phyloP scores from a whole-genome alignment of 2,797 vertebrate genomes.

The Serranus cabrilla region DNA sequence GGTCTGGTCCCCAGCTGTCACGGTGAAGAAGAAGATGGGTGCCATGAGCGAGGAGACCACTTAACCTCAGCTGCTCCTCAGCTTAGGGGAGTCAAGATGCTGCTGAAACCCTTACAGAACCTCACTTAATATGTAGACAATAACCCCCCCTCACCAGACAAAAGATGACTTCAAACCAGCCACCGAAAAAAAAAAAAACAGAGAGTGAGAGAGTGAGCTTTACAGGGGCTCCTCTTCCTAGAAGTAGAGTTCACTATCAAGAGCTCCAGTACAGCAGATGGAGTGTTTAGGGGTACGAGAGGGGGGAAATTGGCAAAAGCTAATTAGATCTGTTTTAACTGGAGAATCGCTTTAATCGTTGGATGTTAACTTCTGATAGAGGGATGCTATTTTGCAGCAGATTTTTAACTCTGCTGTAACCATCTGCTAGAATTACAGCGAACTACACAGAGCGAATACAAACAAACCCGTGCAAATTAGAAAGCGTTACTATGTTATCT shows the following conservation, averaged over 20 bases:
- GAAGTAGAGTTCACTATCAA: conserved; percentile 72
- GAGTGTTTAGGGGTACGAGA: conserved; percentile 62
- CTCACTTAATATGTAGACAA: conserved; percentile 88
- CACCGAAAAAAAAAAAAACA: conserved; percentile 39
- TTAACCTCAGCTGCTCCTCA: conserved; percentile 88
- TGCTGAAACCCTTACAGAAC: conserved; percentile 83
- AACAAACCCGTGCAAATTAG: conserved; percentile 27
- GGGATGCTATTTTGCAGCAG: conserved; percentile 62
- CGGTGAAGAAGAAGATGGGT: conserved; percentile 84
- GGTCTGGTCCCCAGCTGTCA: conserved; percentile 88
- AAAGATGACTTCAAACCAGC: conserved; percentile 79
- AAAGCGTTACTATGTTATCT: conserved; percentile 1
- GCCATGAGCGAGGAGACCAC: conserved; percentile 86
- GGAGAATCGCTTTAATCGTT: conserved; percentile 71
- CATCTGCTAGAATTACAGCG: conserved; percentile 65
- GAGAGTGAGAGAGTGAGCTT: conserved; percentile 35
- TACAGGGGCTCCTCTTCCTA: conserved; percentile 61
- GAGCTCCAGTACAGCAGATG: conserved; percentile 70
- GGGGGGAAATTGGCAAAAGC: conserved; percentile 64
- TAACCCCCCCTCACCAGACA: conserved; percentile 65
- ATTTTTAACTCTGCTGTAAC: conserved; percentile 71
- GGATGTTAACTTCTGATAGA: conserved; percentile 68
- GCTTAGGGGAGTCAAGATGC: conserved; percentile 89
- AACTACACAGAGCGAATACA: conserved; percentile 46
- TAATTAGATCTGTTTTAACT: conserved; percentile 74